phyloP scores from a whole-genome alignment of 1,140 invertebrate genomes.

The Apis laboriosa region DNA sequence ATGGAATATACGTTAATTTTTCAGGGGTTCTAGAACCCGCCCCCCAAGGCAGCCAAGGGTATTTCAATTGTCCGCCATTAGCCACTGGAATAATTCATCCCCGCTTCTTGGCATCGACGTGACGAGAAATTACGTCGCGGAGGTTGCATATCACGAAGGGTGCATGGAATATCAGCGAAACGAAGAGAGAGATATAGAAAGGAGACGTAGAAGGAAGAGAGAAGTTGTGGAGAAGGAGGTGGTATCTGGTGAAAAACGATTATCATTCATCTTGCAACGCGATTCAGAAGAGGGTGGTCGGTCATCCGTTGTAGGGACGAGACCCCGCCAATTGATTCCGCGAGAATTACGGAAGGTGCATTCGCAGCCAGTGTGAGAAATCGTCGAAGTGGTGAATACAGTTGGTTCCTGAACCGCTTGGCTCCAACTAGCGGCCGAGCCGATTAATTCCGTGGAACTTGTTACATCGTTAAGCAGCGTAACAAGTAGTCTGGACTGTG shows the following conservation, averaged over 20 bases:
- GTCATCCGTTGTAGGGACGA: conserved; percentile 21
- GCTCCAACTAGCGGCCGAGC: not conserved
- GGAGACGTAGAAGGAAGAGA: too few species aligned
- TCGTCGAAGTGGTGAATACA: conserved; percentile 33
- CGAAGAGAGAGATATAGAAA: not conserved
- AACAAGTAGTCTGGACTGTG: conserved; percentile 57
- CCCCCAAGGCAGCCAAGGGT: conserved; percentile 54
- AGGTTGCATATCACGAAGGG: conserved; percentile 10
- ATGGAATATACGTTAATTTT: conserved; percentile 72
- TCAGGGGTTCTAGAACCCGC: conserved; percentile 48
- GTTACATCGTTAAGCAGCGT: conserved; percentile 64
- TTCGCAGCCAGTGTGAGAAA: conserved; percentile 33
- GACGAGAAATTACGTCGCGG: conserved; percentile 59
- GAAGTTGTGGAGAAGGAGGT: not conserved
- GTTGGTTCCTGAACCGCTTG: not conserved
- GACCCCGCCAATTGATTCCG: conserved; percentile 46
- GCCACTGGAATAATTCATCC: conserved; percentile 68
- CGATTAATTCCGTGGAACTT: conserved; percentile 64
- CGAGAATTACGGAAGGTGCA: conserved; percentile 56
- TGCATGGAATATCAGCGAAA: conserved; percentile 5
- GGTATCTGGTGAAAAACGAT: conserved; percentile 31
- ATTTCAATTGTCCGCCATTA: conserved; percentile 69
- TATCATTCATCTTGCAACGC: conserved; percentile 36
- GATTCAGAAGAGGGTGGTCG: conserved; percentile 20
- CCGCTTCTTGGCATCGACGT: conserved; percentile 60